Percentiles rank a stretch among this genome's conserved stretches.
These are phyloP conservation scores for Sarcophaga peregrina DNA, from an alignment of 1,140 invertebrate genomes.

Conservation along the genomic window DNA sequence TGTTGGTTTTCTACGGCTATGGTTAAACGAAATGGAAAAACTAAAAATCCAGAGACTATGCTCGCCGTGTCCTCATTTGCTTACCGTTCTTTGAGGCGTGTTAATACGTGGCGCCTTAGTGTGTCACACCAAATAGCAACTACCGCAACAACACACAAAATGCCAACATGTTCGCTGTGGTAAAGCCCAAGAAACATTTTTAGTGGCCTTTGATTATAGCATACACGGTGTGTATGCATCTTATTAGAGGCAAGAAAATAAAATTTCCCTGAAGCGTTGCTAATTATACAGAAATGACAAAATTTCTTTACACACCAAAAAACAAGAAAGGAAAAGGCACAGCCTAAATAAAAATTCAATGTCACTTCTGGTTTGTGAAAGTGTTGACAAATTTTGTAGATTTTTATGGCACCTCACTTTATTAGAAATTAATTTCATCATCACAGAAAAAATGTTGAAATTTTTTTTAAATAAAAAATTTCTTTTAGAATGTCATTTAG, in stretches of 20 bases:
- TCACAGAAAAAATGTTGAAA: too few relatives aligned
- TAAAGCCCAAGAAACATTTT: neutral
- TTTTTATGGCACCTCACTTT: neutral
- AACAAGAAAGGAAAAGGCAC: too few relatives aligned
- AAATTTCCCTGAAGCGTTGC: slow-evolving; percentile 31
- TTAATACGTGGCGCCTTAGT: slow-evolving; percentile 35
- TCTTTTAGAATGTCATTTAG: neutral
- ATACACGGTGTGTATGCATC: too few relatives aligned
- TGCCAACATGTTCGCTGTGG: neutral
- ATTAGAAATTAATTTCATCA: too few relatives aligned
- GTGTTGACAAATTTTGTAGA: neutral
- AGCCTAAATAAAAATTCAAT: neutral
- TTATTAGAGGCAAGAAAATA: neutral
- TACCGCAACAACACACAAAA: neutral
- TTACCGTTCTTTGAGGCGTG: slow-evolving; percentile 36
- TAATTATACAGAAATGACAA: slow-evolving; percentile 31
- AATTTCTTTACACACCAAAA: neutral
- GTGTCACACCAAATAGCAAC: neutral
- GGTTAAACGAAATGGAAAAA: neutral
- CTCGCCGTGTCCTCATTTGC: slow-evolving; percentile 19
- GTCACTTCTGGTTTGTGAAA: neutral
- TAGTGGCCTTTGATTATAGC: neutral
- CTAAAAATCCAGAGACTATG: neutral
- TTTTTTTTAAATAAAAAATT: neutral
- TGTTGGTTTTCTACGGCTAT: neutral